Evolutionary conservation across 2,888 invertebrate species (phyloP), one percentile per base, ranked within the genome.

Genomic region (Eretmocerus hayati): DNA sequence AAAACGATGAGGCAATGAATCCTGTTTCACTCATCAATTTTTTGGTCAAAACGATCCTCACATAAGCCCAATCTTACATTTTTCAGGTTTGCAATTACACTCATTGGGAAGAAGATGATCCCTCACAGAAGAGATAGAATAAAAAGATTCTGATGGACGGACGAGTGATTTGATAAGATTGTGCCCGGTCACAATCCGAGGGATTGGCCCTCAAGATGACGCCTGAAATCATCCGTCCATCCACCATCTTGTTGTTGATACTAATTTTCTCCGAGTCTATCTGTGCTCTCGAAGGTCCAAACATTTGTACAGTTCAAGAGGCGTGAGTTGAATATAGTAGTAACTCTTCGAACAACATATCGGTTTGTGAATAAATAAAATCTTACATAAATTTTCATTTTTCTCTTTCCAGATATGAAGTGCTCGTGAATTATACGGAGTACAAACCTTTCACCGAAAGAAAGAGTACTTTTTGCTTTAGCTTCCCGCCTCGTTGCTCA

Each of bases 401-500:
- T 56, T 44, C 26, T 26, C 26, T 55, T 68, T 74, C 36, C 71
- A 92, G 92, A 52, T 90, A 88, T 65, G 83, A 83, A 38, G 81
- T 84, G 26, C 84, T 85, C 23, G 84, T 91, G 42, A 77, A 81
- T 46, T 83, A 89, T 36, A 83, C 88, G 0, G 89, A 89, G 67
- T 78, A 84, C 64, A 84, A 89, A 67, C 86, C 91, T 0, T 90
- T 87, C 62, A 88, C 90, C 73, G 84, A 84, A 44, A 81, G 88
- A 45, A 85, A 83, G 51, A 84, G 84, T 61, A 81, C 83, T 5
- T 92, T 90, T 87, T 93, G 93, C 71, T 75, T 90, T 50, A 87
- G 81, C 65, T 77, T 92, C 42, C 91, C 91, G 19, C 90, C 90
- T 9, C 77, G 85, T 62, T 93, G 93, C 71, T 87, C 91, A 36